Percentiles rank a stretch among this genome's conserved stretches.
Conservation (phyloP, 2,113 vertebrate species). For the Gasterosteus aculeatus region DNA sequence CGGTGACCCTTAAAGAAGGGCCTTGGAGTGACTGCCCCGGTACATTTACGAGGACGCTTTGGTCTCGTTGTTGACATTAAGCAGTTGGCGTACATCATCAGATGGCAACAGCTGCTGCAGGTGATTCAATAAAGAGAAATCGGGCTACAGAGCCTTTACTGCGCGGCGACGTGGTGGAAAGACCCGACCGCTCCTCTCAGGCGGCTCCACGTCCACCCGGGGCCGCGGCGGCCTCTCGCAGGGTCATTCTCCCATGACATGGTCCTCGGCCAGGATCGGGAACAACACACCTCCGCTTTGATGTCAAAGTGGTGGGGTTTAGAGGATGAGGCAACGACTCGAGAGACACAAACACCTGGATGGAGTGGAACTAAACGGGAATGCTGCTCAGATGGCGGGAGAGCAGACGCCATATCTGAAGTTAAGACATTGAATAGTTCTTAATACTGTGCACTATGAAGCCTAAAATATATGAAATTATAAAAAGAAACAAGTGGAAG, state of each 20-base stretch:
- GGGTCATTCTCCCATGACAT: constrained; percentile 76
- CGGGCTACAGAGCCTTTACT: constrained; percentile 20
- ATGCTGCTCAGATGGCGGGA: constrained; percentile 29
- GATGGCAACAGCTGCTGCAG: not conserved
- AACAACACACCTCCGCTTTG: constrained; percentile 69
- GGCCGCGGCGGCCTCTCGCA: constrained; percentile 43
- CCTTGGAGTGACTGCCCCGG: not conserved
- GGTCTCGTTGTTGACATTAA: not conserved
- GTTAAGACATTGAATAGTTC: not conserved
- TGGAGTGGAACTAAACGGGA: constrained; percentile 51
- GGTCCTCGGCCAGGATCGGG: constrained; percentile 43
- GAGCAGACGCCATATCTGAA: constrained; percentile 13
- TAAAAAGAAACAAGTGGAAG: not conserved
- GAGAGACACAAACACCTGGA: constrained; percentile 66
- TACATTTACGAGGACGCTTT: not conserved
- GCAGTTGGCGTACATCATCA: not conserved
- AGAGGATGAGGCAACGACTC: constrained; percentile 53
- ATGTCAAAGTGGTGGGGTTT: constrained; percentile 60
- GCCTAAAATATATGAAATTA: not conserved
- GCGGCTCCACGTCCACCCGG: constrained; percentile 58
- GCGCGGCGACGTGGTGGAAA: constrained; percentile 44
- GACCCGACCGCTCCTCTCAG: constrained; percentile 66
- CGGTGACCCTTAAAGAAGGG: constrained; percentile 58
- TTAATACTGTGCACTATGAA: not conserved
- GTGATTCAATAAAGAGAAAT: not conserved